A percentile compares a stretch with the other conserved stretches of the same genome.
Conservation (phyloP, 2,113 vertebrate genomes). For the Girardinichthys multiradiatus region DNA sequence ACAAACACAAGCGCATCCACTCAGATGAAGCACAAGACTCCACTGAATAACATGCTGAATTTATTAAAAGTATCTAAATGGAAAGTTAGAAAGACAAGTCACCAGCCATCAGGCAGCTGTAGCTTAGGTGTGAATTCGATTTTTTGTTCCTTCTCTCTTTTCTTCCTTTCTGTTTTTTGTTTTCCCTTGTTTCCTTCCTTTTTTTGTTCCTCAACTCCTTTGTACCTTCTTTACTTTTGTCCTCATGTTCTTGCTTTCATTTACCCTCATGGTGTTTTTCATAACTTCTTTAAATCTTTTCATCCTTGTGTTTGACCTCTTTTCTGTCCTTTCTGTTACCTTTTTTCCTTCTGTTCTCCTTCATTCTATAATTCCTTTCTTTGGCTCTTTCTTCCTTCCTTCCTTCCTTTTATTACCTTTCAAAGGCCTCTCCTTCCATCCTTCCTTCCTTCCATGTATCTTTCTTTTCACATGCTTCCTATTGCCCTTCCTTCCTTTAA, state of each 20-base stretch:
- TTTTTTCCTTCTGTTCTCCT: not conserved
- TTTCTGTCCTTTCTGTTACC: too few relatives aligned
- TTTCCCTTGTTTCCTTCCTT: not conserved
- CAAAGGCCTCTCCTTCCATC: too few relatives aligned
- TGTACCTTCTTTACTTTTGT: not conserved
- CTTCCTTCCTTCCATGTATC: too few relatives aligned
- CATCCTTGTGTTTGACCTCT: too few relatives aligned
- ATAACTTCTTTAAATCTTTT: too few relatives aligned
- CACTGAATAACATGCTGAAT: not conserved
- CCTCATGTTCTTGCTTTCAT: too few relatives aligned
- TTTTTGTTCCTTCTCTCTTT: not conserved
- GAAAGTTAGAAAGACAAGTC: not conserved
- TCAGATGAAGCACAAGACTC: not conserved
- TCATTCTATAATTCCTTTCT: not conserved
- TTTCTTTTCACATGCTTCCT: too few relatives aligned
- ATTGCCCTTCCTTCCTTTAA: too few relatives aligned
- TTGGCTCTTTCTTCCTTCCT: too few relatives aligned
- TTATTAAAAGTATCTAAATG: not conserved
- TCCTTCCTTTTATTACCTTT: too few relatives aligned
- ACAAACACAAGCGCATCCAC: constrained; percentile 41
- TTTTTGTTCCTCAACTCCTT: not conserved
- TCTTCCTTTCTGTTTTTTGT: not conserved
- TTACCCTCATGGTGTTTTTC: too few relatives aligned
- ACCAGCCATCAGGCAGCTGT: not conserved
- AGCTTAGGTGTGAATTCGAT: not conserved